Conservation (phyloP, 2,113 vertebrate genomes). For the Microtus pennsylvanicus region DNA sequence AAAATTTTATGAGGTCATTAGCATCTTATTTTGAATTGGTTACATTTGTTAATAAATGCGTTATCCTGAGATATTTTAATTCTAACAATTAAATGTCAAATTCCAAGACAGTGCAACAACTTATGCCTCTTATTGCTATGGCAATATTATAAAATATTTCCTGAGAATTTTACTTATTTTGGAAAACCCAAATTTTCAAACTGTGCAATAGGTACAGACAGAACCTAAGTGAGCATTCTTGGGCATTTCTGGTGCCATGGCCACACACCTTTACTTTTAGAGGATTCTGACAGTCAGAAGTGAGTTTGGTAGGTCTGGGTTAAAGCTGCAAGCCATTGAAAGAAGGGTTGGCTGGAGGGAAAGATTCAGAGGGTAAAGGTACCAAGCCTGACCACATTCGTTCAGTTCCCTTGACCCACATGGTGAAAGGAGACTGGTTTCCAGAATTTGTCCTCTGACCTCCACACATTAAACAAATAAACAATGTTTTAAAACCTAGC, state of each 20-base stretch:
- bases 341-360: background rate
- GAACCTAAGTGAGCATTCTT: background rate
- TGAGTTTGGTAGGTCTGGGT: constrained; percentile 13
- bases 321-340: constrained; percentile 26
- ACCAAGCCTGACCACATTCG: background rate
- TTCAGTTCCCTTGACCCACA: background rate
- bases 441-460: background rate
- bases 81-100: background rate
- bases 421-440: background rate
- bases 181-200: constrained; percentile 42
- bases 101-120: background rate
- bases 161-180: constrained; percentile 52
- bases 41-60: background rate
- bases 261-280: background rate
- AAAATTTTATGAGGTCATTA: background rate
- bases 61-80: background rate
- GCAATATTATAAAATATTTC: constrained; percentile 15
- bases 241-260: background rate
- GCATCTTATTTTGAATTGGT: background rate
- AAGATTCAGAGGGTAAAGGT: background rate
- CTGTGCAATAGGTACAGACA: background rate
- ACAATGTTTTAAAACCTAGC: background rate
- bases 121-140: background rate
- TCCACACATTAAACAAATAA: background rate
- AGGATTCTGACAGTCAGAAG: background rate